Base-by-base conservation (phyloP, 2,888 invertebrate species). In the Cheilosia vulpina region DNA sequence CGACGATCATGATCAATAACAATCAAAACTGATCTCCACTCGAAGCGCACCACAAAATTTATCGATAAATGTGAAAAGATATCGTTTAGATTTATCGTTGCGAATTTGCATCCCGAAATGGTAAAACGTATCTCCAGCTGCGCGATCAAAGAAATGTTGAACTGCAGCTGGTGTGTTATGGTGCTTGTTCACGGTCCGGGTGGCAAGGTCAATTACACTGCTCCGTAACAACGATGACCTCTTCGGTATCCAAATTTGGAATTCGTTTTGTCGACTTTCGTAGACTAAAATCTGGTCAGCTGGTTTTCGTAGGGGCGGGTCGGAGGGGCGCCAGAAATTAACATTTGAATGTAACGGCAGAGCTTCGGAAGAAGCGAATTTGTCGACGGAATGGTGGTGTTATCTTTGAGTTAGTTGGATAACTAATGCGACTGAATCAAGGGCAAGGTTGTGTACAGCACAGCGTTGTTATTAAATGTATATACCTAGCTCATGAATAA, bases 401-500 rank as follows among this genome's bases (percentile, higher is more conserved):
- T 75, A 66, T 58, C 65, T 65, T 57, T 73, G 55, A 17, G 57
- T 65, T 57, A 66, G 55, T 45, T 66, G 41, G 60, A 72, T 83
- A 78, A 77, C 72, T 66, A 68, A 57, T 68, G 77, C 43, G 60
- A 72, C 62, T 83, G 57, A 68, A 83, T 83, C 82, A 83, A 83
- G 82, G 82, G 82, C 82, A 83, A 83, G 82, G 82, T 72, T 62
- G 53, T 9, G 52, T 15, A 43, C 55, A 38, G 55, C 47, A 45
- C 15, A 47, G 34, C 47, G 5, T 13, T 75, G 31, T 47, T 58
- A 52, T 65, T 65, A 66, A 13, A 38, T 50, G 65, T 21, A 21
- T 21, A 21, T 57, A 57, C 4, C 24, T 57, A 57, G 11, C 24
- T 58, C 47, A 41, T 27, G 57, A 57, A 75, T 75, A 58, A 75